A percentile compares a stretch with the other conserved stretches of the same genome.
These are phyloP conservation scores for Trichonephila clavipes DNA, from an alignment of 1,140 invertebrate species.

Conservation along the genomic window DNA sequence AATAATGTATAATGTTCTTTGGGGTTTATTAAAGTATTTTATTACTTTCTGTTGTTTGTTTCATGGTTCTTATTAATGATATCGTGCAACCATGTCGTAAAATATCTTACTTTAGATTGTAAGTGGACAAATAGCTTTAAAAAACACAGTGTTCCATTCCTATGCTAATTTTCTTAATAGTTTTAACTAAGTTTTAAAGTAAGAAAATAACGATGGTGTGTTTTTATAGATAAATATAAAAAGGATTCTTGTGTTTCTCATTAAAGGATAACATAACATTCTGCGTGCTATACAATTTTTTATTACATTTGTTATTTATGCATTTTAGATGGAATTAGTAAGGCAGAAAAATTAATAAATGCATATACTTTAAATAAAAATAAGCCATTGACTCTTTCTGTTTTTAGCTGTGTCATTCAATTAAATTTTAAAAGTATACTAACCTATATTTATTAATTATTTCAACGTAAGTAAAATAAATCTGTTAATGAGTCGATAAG, in stretches of 20 bases:
- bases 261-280: background rate
- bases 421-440: too few relatives aligned
- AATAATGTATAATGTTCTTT: background rate
- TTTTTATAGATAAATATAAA: conserved; percentile 11
- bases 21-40: conserved; percentile 24
- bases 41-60: conserved; percentile 38
- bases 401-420: too few relatives aligned
- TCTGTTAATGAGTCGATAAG: too few relatives aligned
- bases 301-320: background rate
- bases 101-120: background rate
- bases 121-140: background rate
- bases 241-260: background rate
- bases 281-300: background rate
- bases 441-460: too few relatives aligned
- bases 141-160: background rate
- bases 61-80: conserved; percentile 20
- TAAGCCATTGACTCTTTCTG: too few relatives aligned
- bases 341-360: too few relatives aligned
- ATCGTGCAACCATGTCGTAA: conserved; percentile 13
- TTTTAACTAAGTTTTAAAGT: background rate
- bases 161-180: conserved; percentile 5
- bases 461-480: too few relatives aligned
- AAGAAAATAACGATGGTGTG: background rate
- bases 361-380: too few relatives aligned
- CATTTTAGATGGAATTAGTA: too few relatives aligned